phyloP scores from a whole-genome alignment of 2,113 vertebrate species.

The Phocoena sinus region DNA sequence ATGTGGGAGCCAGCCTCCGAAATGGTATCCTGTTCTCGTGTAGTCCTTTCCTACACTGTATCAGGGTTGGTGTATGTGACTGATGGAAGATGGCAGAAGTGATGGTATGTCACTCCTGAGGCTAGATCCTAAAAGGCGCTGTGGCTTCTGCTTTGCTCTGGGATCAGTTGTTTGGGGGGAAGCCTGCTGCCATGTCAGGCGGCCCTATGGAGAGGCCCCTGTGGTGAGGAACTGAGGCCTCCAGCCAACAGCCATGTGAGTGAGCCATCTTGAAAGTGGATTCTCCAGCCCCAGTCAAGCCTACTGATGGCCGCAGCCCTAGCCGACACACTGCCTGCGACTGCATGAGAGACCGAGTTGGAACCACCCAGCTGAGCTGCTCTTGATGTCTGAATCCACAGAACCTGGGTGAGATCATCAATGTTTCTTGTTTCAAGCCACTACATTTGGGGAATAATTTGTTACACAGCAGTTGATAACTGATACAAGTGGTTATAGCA shows the following conservation, averaged over 20 bases:
- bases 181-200: accelerated
- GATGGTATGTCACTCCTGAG: no score
- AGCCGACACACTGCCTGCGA: accelerated
- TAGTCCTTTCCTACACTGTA: accelerated
- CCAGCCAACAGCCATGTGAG: accelerated
- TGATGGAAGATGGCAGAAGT: accelerated
- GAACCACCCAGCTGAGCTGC: no score
- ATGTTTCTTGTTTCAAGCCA: not conserved
- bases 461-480: not conserved
- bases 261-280: not conserved
- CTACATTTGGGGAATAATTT: not conserved
- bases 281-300: not conserved
- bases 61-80: not conserved
- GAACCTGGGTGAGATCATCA: accelerated
- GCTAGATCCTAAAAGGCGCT: not conserved
- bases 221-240: not conserved
- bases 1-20: not conserved
- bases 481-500: not conserved
- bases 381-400: not conserved
- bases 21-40: accelerated
- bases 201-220: accelerated
- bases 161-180: not conserved
- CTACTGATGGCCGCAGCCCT: not conserved
- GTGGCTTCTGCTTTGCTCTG: not conserved
- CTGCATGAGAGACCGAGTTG: accelerated